Conservation (phyloP, 2,113 vertebrate genomes). For the Ammodytes dubius region DNA sequence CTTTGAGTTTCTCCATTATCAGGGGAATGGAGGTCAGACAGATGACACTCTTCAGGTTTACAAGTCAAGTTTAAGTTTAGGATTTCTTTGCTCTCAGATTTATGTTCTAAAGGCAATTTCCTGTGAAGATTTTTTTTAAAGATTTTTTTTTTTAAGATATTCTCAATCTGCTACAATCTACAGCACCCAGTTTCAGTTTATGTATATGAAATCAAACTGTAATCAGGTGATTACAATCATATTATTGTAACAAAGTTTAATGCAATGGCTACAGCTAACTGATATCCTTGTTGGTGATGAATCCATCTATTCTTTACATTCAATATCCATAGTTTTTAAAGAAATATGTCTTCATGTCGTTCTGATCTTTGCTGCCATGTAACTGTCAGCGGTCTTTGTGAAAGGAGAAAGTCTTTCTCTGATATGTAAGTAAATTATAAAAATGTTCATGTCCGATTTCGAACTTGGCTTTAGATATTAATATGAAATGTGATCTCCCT, state of each 20-base stretch:
- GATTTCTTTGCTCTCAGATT: not conserved
- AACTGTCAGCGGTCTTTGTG: not conserved
- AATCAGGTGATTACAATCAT: not conserved
- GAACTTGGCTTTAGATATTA: conserved; percentile 18
- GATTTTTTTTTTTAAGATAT: not conserved
- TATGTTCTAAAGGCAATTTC: not conserved
- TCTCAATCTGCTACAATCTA: not conserved
- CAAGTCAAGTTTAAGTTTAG: conserved; percentile 6
- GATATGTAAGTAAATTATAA: conserved; percentile 25
- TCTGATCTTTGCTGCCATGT: conserved; percentile 18
- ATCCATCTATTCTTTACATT: not conserved
- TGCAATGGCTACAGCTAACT: not conserved
- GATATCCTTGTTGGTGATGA: not conserved
- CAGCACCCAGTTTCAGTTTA: not conserved
- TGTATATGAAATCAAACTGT: not conserved
- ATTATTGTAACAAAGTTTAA: not conserved
- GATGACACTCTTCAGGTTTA: conserved; percentile 22
- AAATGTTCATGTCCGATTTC: conserved; percentile 12
- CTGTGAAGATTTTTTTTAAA: not conserved
- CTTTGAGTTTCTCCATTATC: conserved; percentile 56
- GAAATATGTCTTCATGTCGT: not conserved
- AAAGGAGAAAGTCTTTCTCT: not conserved
- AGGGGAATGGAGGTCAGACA: conserved; percentile 21
- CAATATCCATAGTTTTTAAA: not conserved
- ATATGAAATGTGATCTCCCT: conserved; percentile 27